Evolutionary conservation across 2,888 invertebrate genomes (phyloP), one percentile per base, ranked within the genome.

Genomic region (Drosophila diplacantha): DNA sequence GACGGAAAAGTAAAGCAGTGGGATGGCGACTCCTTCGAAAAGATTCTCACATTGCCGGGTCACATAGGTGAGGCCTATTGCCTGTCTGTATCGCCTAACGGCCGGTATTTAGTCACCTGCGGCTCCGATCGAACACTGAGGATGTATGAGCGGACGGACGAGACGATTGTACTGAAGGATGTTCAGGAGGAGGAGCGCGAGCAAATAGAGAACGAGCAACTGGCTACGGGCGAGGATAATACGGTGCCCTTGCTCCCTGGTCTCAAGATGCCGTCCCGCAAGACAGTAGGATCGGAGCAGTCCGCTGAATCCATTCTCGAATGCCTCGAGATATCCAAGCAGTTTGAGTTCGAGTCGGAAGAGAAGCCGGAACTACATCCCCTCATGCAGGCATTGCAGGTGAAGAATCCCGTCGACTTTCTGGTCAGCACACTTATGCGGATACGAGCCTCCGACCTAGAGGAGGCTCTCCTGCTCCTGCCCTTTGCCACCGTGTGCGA

Each of bases 1-100:
- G 99, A 99, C 87, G 96, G 96, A 1, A 94, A 93, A 85, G 90
- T 99, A 3, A 98, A 98, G 87, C 94, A 99, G 85, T 99, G 99
- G 98, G 99, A 99, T 88, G 97, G 93, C 0, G 98, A 98, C 87
- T 93, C 91, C 46, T 98, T 94, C 85, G 92, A 96, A 69, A 95
- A 96, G 88, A 96, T 99, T 67, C 91, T 95, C n/a, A 95, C 95
- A 0, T 88, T 98, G 26, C 87, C 96, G 92, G 86, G 84, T 3
- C 97, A 98, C 87, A 91, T 92, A 71, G 96, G 95, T 3, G 94
- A 94, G 87, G 93, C 95, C 2, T 93, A 93, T 90, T 89, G 90
- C 67, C 86, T 97, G 74, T 90, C 92, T 1, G 92, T 96, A 38
- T 95, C 95, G 74, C 92, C 94, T 1, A 95, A 93, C 87, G 97